phyloP scores from a whole-genome alignment of 2,888 invertebrate genomes.

The Polydrusus cervinus region DNA sequence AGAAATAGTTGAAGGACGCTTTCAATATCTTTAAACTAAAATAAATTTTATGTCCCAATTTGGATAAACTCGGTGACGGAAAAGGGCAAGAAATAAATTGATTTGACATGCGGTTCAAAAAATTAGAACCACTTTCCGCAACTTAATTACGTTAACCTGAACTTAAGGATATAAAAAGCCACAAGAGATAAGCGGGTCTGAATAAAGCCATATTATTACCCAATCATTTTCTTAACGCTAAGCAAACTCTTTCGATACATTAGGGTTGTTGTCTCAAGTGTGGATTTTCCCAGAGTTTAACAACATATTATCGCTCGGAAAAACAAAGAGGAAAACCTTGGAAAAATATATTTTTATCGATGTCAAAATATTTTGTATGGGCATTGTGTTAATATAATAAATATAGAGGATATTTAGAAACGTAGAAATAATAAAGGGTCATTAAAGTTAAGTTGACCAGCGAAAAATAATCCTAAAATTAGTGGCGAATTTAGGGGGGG shows the following conservation, averaged over 20 bases:
- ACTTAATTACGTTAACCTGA: constrained; percentile 24
- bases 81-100: too few relatives aligned
- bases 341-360: constrained; percentile 35
- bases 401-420: neutral
- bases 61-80: too few relatives aligned
- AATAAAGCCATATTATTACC: constrained; percentile 40
- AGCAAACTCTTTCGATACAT: constrained; percentile 47
- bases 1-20: too few relatives aligned
- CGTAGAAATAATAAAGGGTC: too few relatives aligned
- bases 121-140: too few relatives aligned
- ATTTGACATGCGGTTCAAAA: too few relatives aligned
- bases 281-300: constrained; percentile 45
- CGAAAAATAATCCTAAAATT: too few relatives aligned
- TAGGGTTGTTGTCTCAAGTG: constrained; percentile 49
- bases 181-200: constrained; percentile 20
- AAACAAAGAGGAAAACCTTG: constrained; percentile 40
- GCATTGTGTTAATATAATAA: constrained; percentile 10
- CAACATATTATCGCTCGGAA: constrained; percentile 40
- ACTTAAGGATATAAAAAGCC: constrained; percentile 21
- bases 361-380: constrained; percentile 26
- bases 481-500: too few relatives aligned
- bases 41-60: too few relatives aligned
- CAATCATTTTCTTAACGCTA: constrained; percentile 42
- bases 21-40: too few relatives aligned
- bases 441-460: too few relatives aligned